Base-by-base conservation (phyloP, 2,888 invertebrate species). In the Lycophotia porphyrea region DNA sequence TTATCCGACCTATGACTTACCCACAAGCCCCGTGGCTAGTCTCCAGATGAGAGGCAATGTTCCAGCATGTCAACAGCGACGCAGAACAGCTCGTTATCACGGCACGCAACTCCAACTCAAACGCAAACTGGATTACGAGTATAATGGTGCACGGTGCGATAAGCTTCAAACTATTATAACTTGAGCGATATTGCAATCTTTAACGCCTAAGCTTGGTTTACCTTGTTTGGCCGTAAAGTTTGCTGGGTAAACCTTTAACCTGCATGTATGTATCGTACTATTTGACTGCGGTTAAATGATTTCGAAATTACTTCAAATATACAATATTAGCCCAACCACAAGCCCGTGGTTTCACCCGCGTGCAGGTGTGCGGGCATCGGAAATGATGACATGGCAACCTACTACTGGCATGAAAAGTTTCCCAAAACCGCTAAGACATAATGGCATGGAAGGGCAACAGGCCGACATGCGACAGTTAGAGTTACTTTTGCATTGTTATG, bases 111-210 rank as follows among this genome's bases (percentile, higher is more conserved):
- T 70, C 39, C 36, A 69, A 82, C 65, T 78, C 73, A 73, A 73
- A 84, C 71, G 67, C 60, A 36, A 82, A 83, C 73, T 85, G 82
- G 78, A 83, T 83, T 85, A 83, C 71, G 69, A 85, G 82, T 71
- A 85, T 74, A 83, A 83, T 81, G 60, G 85, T 85, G 78, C 78
- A 71, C 68, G 71, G 63, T 47, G 76, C 71, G 87, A 86, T 84
- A 86, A 84, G 84, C 75, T 55, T 71, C 52, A 44, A 71, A 78
- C 75, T 86, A 72, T 76, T 86, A 84, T 84, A 84, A 86, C 75
- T 81, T 77, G 49, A 39, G 74, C 82, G 78, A 81, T 76, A 85
- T 73, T 78, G 78, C 87, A 85, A 85, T 82, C 83, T 85, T 78
- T 78, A 78, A 82, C 78, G 71, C 83, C 64, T 71, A 47, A 76